Evolutionary conservation across 2,113 vertebrate species (phyloP).

Genomic region (Columba janthina): DNA sequence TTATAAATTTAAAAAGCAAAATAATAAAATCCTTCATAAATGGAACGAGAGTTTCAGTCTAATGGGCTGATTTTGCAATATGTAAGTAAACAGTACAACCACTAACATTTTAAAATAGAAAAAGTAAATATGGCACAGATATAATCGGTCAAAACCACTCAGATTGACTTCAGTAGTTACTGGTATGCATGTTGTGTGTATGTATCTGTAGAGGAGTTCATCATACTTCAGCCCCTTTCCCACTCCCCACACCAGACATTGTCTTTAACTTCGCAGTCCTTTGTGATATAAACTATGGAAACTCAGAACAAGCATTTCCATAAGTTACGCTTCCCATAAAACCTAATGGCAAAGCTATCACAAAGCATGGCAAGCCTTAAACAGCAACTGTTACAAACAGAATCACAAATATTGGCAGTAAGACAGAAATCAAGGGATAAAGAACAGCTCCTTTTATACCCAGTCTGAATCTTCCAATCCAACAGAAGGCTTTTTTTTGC

Average conservation of each 20-base stretch:
- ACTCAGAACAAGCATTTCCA: background rate
- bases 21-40: background rate
- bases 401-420: background rate
- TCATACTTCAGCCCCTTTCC: background rate
- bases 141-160: background rate
- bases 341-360: background rate
- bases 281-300: background rate
- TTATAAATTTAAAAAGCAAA: background rate
- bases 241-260: background rate
- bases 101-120: background rate
- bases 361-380: background rate
- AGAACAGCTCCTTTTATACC: background rate
- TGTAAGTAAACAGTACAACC: background rate
- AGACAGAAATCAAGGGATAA: background rate
- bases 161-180: background rate
- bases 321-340: background rate
- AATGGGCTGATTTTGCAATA: background rate
- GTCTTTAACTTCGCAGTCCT: background rate
- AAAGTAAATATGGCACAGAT: background rate
- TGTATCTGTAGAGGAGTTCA: background rate
- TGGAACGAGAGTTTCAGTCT: background rate
- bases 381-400: background rate
- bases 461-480: background rate
- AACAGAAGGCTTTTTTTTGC: background rate
- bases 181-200: accelerated